phyloP scores from a whole-genome alignment of 2,113 vertebrate genomes.

The Aepyceros melampus region DNA sequence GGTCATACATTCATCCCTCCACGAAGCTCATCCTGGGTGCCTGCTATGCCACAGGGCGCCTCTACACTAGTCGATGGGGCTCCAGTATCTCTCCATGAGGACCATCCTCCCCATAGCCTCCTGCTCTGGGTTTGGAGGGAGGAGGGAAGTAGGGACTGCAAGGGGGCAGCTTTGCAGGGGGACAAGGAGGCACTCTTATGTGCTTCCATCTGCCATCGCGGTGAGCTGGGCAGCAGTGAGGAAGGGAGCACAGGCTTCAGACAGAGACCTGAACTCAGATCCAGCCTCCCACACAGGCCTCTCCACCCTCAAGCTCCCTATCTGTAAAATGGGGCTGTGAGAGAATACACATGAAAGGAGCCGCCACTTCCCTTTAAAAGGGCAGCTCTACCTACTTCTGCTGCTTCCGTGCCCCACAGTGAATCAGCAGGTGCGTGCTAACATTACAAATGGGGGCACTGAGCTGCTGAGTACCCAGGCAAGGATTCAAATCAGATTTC shows the following conservation, averaged over 20 bases:
- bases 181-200: accelerated
- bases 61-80: accelerated
- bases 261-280: not conserved
- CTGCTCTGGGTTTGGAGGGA: not conserved
- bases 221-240: not conserved
- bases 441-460: not conserved
- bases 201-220: accelerated
- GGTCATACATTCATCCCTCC: not conserved
- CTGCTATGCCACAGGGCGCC: accelerated
- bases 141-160: not conserved
- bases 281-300: no score
- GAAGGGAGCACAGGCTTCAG: not conserved
- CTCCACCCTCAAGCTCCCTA: not conserved
- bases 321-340: not conserved
- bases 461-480: not conserved
- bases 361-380: not conserved
- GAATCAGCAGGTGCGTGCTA: not conserved
- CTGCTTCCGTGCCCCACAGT: not conserved
- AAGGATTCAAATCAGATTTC: not conserved
- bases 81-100: not conserved
- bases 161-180: not conserved
- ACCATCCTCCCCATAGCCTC: not conserved
- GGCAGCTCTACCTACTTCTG: not conserved
- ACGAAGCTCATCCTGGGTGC: not conserved
- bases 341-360: not conserved